phyloP scores from a whole-genome alignment of 2,797 vertebrate genomes.

The Balearica regulorum region DNA sequence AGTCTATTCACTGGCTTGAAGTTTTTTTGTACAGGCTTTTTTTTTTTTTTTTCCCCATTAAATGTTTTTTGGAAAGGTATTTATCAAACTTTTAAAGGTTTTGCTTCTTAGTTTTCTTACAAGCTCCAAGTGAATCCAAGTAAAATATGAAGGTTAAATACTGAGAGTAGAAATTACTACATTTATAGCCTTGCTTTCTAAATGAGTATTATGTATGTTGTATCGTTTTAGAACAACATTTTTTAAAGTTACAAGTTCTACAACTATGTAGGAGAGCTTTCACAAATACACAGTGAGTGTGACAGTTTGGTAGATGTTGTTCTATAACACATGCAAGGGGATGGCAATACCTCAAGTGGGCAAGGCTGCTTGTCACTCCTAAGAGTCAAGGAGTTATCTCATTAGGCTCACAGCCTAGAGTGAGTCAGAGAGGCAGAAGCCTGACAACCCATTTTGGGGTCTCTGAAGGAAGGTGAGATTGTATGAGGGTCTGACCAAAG shows the following conservation, averaged over 20 bases:
- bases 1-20: not conserved
- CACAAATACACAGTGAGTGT: not conserved
- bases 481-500: not conserved
- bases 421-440: not conserved
- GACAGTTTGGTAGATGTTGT: not conserved
- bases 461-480: not conserved
- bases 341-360: not conserved
- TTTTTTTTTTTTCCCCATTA: not conserved
- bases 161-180: not conserved
- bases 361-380: not conserved
- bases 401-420: not conserved
- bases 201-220: not conserved
- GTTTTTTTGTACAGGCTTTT: not conserved
- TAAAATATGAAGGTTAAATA: not conserved
- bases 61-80: not conserved
- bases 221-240: not conserved
- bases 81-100: not conserved
- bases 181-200: not conserved
- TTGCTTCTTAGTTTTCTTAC: not conserved
- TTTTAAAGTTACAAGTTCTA: not conserved
- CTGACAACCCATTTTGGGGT: not conserved
- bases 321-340: not conserved
- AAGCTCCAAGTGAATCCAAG: not conserved
- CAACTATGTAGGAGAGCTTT: not conserved
- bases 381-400: not conserved